Evolutionary conservation across 1,140 invertebrate genomes (phyloP), one percentile per base, ranked within the genome.

Genomic region (Sinonovacula constricta): DNA sequence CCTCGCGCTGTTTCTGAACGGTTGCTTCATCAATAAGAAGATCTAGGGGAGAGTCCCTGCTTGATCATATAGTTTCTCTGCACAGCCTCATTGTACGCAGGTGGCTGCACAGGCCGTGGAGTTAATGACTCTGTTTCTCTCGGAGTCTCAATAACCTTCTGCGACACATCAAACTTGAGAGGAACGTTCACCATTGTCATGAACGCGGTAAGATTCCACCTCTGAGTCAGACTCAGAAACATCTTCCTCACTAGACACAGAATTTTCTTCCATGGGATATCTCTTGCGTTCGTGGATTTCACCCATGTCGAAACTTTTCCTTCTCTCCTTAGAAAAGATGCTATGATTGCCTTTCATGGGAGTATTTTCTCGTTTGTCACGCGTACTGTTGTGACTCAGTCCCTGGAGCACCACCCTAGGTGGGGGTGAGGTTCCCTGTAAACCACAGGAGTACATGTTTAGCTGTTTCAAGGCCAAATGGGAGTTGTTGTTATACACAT

Each of bases 351-450:
- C 75, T 54, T 63, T 68, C 54, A 78, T 10, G 1, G 75, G 75
- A 1, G 39, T 63, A 22, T 78, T 78, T 51, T 78, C 63, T 10
- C 49, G 57, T 51, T 51, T 54, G 18, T 28, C 30, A 22, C 36
- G 22, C 7, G 24, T 24, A 36, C 70, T 65, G 24, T 62, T 18
- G 26, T 76, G 72, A 31, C 54, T 63, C 15, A 78, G 34, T 59
- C 56, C 75, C 22, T 78, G 75, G 0, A 78, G 56, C 24, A 78
- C 54, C 49, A 78, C 75, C 31, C 75, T 59, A 14, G 75, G 75
- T 31, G 75, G 75, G 15, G 75, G 75, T 15, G 75, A 78, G 4
- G 75, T 69, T 22, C 75, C 75, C 24, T 69, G 75, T 54, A 69
- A 36, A 22, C 75, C 75, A 51, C 15, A 39, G 12, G 54, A 59